These are phyloP conservation scores for Dendrolimus punctatus DNA, from an alignment of 1,140 invertebrate species.

Conservation along the genomic window DNA sequence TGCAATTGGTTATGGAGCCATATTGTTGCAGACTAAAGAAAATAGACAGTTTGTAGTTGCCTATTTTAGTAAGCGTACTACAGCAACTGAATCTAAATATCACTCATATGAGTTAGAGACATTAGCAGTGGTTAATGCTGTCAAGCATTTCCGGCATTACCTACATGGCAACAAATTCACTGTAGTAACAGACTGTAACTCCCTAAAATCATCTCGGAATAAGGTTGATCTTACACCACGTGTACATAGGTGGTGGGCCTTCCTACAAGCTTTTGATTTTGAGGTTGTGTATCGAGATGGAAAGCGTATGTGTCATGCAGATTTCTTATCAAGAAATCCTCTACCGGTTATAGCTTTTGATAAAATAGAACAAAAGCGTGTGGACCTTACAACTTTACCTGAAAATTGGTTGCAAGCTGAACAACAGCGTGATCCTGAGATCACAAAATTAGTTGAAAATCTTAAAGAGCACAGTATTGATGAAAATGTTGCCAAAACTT, in stretches of 20 bases:
- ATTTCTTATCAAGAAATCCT: slow-evolving; percentile 20
- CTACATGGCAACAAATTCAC: slow-evolving; percentile 30
- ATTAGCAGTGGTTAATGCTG: slow-evolving; percentile 29
- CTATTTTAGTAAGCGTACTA: slow-evolving; percentile 36
- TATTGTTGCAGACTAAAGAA: slow-evolving; percentile 13
- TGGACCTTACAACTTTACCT: slow-evolving; percentile 16
- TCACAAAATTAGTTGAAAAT: slow-evolving; percentile 10
- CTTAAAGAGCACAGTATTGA: slow-evolving; percentile 9
- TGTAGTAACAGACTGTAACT: slow-evolving; percentile 31
- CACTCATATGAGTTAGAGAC: slow-evolving; percentile 42
- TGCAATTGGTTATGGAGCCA: slow-evolving; percentile 14
- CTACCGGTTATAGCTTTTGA: slow-evolving; percentile 1
- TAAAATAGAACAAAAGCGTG: slow-evolving; percentile 10
- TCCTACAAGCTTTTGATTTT: slow-evolving; percentile 17
- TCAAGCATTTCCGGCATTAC: slow-evolving; percentile 44
- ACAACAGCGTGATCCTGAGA: slow-evolving; percentile 17
- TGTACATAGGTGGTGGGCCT: slow-evolving; percentile 36
- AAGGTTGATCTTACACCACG: slow-evolving; percentile 30
- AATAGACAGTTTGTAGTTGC: slow-evolving; percentile 17
- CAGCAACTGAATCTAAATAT: slow-evolving; percentile 26
- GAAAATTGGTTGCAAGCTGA: slow-evolving; percentile 19
- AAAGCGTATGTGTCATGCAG: slow-evolving; percentile 26
- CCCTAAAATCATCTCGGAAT: slow-evolving; percentile 14
- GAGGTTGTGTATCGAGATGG: slow-evolving; percentile 15
- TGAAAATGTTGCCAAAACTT: slow-evolving; percentile 13